phyloP scores from a whole-genome alignment of 2,113 vertebrate species.

The Cinclus cinclus region DNA sequence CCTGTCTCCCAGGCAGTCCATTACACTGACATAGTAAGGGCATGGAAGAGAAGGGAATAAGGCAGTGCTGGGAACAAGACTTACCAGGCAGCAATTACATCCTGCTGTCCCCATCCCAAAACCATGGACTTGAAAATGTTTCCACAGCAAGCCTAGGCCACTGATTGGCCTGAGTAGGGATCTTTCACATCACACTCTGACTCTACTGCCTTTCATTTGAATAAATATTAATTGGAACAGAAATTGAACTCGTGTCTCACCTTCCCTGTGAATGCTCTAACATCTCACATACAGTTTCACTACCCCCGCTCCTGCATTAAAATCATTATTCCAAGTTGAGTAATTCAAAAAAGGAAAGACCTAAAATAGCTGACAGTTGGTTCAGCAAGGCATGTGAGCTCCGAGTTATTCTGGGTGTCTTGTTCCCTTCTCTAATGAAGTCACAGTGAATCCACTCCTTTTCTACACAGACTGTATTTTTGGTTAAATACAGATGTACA shows the following conservation, averaged over 20 bases:
- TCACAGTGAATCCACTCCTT: background rate
- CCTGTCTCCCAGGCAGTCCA: background rate
- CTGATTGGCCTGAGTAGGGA: background rate
- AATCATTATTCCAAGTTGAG: background rate
- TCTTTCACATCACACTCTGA: background rate
- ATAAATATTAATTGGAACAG: background rate
- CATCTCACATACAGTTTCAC: background rate
- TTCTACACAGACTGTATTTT: background rate
- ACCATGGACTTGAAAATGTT: background rate
- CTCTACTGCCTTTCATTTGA: background rate
- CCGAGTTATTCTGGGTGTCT: background rate
- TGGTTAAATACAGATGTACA: background rate
- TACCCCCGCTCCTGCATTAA: background rate
- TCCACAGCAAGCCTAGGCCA: background rate
- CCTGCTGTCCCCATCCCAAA: background rate
- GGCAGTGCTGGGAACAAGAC: background rate
- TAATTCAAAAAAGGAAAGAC: background rate
- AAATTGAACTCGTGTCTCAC: background rate
- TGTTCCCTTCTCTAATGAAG: background rate
- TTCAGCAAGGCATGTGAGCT: background rate
- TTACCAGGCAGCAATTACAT: background rate
- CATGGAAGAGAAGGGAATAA: background rate
- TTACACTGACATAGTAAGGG: background rate
- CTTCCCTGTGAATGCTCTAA: background rate
- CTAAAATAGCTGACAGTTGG: constrained; percentile 4